Base-by-base conservation (phyloP, 2,888 invertebrate genomes). In the Strigamia crassipes region DNA sequence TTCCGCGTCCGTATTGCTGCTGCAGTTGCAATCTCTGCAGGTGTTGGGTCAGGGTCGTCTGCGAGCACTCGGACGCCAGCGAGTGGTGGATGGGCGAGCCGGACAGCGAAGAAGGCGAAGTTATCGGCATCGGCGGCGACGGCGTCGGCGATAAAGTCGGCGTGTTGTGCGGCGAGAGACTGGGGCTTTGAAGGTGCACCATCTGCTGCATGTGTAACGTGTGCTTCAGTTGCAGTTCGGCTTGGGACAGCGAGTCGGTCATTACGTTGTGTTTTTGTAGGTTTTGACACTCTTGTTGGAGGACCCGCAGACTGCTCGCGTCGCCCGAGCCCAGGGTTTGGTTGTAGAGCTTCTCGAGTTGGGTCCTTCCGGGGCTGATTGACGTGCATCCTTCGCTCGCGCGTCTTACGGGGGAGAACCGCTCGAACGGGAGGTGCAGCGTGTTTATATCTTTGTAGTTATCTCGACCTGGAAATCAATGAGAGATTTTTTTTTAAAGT, bases 341-440 rank as follows among this genome's bases (percentile, higher is more conserved):
- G 84, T 91, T 89, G 78, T 89, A 89, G 15, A 90, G 89, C 87
- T 81, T 86, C 84, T 89, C 89, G 66, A 88, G 85, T 82, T 88
- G 87, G 4, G 86, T 83, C 81, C 87, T 85, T 82, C 86, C 86
- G 82, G 85, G 85, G 21, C 83, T 82, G 56, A 87, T 84, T 83
- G 86, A 86, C 13, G 88, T 85, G 78, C 87, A 92, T 78, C 94
- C 94, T 87, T 97, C 97, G 83, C 94, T 94, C 10, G 96, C 96
- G 84, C 97, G 90, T 0, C 97, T 91, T 15, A 96, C 96, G 0
- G 96, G 97, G 84, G 96, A 96, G 87, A 95, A 97, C 23, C 96
- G 89, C 87, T 95, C 95, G 73, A 92, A 89, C 41, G 89, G 89
- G 82, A 89, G 86, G 85, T 90, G 90, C 8, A 89, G 86, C 80